These are phyloP conservation scores for Sphaerophoria taeniata DNA, from an alignment of 2,888 invertebrate genomes.

Conservation along the genomic window DNA sequence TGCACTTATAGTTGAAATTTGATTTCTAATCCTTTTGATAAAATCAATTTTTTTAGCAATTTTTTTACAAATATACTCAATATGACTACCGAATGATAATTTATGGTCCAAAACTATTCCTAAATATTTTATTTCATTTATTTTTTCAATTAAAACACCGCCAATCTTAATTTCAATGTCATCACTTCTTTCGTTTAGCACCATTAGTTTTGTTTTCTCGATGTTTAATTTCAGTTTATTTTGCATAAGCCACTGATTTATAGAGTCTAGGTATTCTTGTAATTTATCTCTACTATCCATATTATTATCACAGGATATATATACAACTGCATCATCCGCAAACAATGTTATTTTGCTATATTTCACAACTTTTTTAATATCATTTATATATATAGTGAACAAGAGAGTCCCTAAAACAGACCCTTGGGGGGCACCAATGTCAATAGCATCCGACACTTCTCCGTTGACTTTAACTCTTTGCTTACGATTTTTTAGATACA, in stretches of 20 bases:
- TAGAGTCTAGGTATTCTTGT: slow-evolving; percentile 2
- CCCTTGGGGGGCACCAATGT: too few relatives aligned
- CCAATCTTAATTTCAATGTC: neutral
- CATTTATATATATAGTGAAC: too few relatives aligned
- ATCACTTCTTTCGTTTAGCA: slow-evolving; percentile 5
- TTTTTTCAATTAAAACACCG: neutral
- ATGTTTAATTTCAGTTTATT: slow-evolving; percentile 14
- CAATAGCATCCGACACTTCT: neutral
- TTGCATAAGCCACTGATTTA: slow-evolving; percentile 9
- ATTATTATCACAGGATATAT: neutral
- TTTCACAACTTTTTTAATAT: too few relatives aligned
- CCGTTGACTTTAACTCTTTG: neutral
- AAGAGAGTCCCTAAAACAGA: too few relatives aligned
- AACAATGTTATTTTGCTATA: slow-evolving; percentile 5
- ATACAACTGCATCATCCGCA: slow-evolving; percentile 19
- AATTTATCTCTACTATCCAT: slow-evolving; percentile 1
- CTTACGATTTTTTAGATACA: neutral
- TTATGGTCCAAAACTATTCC: slow-evolving; percentile 14
- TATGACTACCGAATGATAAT: neutral
- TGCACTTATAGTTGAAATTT: neutral
- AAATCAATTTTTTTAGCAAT: slow-evolving; percentile 11
- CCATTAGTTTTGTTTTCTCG: slow-evolving; percentile 9
- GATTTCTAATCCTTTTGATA: slow-evolving; percentile 18
- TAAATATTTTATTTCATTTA: slow-evolving; percentile 15
- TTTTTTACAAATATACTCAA: slow-evolving; percentile 31